A percentile compares a stretch with the other conserved stretches of the same genome.
These are phyloP conservation scores for Struthio camelus DNA, from an alignment of 2,113 vertebrate genomes.

Conservation along the genomic window DNA sequence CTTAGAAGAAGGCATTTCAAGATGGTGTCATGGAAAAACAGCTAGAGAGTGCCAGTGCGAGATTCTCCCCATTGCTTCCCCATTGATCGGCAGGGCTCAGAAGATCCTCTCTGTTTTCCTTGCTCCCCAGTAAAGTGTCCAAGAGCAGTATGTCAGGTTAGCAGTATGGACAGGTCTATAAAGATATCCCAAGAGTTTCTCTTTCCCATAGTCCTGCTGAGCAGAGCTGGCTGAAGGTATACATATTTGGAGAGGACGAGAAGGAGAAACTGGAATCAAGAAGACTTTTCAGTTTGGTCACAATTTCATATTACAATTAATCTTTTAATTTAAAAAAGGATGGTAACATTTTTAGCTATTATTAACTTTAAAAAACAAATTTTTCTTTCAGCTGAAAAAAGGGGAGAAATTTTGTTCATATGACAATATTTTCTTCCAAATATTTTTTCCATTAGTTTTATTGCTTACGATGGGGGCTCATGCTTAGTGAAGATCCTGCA, in stretches of 20 bases:
- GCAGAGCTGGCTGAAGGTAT: not conserved
- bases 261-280: not conserved
- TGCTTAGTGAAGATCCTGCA: not conserved
- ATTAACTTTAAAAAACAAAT: not conserved
- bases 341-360: not conserved
- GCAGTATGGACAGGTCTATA: not conserved
- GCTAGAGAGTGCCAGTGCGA: rapidly evolving
- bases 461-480: not conserved
- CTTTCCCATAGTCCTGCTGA: rapidly evolving
- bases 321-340: not conserved
- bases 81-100: rapidly evolving
- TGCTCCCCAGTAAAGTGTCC: not conserved
- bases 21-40: not conserved
- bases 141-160: not conserved
- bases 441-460: not conserved
- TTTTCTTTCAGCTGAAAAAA: not conserved
- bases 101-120: not conserved
- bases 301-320: not conserved
- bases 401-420: rapidly evolving
- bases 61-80: not conserved
- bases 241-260: not conserved
- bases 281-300: not conserved
- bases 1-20: not conserved
- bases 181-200: not conserved
- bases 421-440: not conserved